These are phyloP conservation scores for Sinohyriopsis cumingii DNA, from an alignment of 2,888 invertebrate genomes.

Conservation along the genomic window DNA sequence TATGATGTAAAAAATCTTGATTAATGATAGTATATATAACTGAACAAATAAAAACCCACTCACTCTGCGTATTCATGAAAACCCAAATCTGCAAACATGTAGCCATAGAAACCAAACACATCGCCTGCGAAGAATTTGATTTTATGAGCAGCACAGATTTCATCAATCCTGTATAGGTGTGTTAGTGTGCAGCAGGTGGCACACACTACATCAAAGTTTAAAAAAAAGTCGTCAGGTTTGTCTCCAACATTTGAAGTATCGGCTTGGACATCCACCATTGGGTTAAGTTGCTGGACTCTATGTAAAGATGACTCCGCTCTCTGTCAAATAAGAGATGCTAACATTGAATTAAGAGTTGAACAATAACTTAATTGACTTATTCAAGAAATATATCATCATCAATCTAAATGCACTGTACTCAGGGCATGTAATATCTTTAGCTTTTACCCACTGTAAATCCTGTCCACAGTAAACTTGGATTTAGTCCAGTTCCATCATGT, in stretches of 20 bases:
- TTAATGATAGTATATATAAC: too few relatives aligned
- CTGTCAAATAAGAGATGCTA: constrained; percentile 71
- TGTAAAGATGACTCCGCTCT: constrained; percentile 87
- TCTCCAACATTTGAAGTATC: constrained; percentile 77
- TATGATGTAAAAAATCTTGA: too few relatives aligned
- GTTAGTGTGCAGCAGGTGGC: constrained; percentile 83
- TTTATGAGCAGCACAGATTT: constrained; percentile 76
- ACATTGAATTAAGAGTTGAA: constrained; percentile 1
- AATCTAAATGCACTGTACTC: too few relatives aligned
- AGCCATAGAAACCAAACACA: constrained; percentile 95
- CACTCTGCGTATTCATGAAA: constrained; percentile 87
- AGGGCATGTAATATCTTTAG: too few relatives aligned
- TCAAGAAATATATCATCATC: too few relatives aligned
- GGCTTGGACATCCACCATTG: constrained; percentile 87
- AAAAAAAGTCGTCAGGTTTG: constrained; percentile 82
- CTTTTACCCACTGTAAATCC: too few relatives aligned
- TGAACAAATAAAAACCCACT: constrained; percentile 65
- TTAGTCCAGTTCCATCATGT: too few relatives aligned
- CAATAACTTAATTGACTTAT: too few relatives aligned
- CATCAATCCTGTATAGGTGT: constrained; percentile 83
- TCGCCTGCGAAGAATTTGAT: constrained; percentile 92
- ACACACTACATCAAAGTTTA: constrained; percentile 86
- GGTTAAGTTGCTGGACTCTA: constrained; percentile 89
- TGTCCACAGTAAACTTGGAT: too few relatives aligned
- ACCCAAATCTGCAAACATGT: constrained; percentile 90